Evolutionary conservation across 1,140 invertebrate species (phyloP).

Genomic region (Nasonia longicornis): DNA sequence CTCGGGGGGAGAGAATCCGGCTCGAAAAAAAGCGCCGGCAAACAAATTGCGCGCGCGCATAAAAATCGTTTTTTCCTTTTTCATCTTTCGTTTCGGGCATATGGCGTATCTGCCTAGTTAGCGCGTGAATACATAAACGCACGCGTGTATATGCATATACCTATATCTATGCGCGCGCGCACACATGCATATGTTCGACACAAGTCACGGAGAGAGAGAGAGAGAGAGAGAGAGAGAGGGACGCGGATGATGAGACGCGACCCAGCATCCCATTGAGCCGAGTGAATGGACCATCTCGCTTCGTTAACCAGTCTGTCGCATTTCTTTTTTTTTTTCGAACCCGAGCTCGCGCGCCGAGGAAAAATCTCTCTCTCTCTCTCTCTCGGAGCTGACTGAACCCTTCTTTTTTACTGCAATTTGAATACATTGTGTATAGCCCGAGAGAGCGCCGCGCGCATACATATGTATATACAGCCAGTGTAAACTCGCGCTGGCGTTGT

Average conservation of each 20-base stretch:
- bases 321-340: conserved; percentile 49
- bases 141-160: background rate
- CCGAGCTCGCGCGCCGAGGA: conserved; percentile 50
- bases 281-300: conserved; percentile 69
- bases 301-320: conserved; percentile 71
- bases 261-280: conserved; percentile 67
- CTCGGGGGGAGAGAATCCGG: background rate
- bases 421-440: conserved; percentile 67
- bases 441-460: conserved; percentile 54
- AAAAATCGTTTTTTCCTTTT: conserved; percentile 17
- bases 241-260: conserved; percentile 50
- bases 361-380: conserved; percentile 52
- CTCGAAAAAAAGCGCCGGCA: background rate
- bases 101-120: conserved; percentile 46
- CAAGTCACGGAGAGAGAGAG: conserved; percentile 29
- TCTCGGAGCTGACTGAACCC: conserved; percentile 8
- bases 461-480: conserved; percentile 63
- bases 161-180: background rate
- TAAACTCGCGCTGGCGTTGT: conserved; percentile 45
- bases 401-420: conserved; percentile 61
- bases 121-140: conserved; percentile 39
- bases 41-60: conserved; percentile 41
- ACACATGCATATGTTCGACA: conserved; percentile 36
- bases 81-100: conserved; percentile 31
- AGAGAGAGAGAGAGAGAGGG: background rate